Percentiles rank a stretch among this genome's conserved stretches.
These are phyloP conservation scores for Propithecus perrieri DNA, from an alignment of 2,797 vertebrate genomes.

Conservation along the genomic window DNA sequence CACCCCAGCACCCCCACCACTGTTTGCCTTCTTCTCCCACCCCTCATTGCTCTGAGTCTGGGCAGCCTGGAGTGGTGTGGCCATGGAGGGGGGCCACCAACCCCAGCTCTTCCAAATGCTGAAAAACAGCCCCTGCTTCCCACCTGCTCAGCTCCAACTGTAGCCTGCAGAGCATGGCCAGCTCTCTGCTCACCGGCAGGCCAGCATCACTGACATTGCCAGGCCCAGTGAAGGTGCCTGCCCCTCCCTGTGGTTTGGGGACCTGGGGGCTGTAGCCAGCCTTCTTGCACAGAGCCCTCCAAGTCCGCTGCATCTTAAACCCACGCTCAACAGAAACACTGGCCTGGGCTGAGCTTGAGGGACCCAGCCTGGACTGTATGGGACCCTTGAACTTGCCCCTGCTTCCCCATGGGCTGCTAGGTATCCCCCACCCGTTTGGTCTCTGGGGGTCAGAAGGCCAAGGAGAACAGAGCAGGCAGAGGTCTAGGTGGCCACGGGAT, in stretches of 20 bases:
- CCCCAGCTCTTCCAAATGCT: neutral
- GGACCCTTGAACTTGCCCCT: neutral
- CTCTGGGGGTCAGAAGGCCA: neutral
- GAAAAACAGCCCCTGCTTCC: neutral
- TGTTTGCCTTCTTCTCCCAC: neutral
- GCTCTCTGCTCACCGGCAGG: neutral
- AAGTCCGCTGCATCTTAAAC: accelerated
- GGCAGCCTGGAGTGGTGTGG: neutral
- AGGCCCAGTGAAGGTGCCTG: neutral
- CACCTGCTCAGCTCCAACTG: neutral
- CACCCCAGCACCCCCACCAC: neutral
- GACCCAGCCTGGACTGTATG: too few relatives aligned
- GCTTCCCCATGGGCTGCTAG: neutral
- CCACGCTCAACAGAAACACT: neutral
- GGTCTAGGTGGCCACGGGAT: neutral
- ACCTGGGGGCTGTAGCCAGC: neutral
- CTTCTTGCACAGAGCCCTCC: neutral
- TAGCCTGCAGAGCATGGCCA: neutral
- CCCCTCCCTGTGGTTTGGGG: neutral
- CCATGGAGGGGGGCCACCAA: neutral
- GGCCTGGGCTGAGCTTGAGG: neutral
- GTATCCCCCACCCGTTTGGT: neutral
- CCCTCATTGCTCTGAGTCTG: neutral
- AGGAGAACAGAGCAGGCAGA: neutral
- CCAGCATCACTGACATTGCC: neutral